phyloP scores from a whole-genome alignment of 2,113 vertebrate genomes.

The Noctilio leporinus region DNA sequence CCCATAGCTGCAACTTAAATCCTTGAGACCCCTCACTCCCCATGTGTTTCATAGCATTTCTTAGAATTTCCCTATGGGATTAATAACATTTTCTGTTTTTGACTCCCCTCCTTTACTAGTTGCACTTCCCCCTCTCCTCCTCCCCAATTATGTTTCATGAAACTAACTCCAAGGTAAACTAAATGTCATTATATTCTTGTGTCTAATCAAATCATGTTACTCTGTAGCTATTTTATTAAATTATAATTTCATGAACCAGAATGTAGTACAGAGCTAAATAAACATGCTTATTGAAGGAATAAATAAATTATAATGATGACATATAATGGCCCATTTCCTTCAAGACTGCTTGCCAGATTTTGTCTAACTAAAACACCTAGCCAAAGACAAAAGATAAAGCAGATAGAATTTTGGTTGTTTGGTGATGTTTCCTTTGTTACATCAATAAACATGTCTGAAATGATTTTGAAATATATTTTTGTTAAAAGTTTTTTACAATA shows the following conservation, averaged over 20 bases:
- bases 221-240: not conserved
- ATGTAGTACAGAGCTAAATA: not conserved
- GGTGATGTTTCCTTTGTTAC: not conserved
- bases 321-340: not conserved
- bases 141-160: not conserved
- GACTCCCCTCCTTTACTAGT: not conserved
- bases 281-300: not conserved
- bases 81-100: not conserved
- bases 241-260: not conserved
- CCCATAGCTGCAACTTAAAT: not conserved
- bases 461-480: not conserved
- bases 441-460: not conserved
- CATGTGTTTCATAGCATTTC: not conserved
- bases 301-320: not conserved
- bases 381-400: not conserved
- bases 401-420: not conserved
- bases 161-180: not conserved
- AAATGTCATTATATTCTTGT: not conserved
- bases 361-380: not conserved
- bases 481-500: not conserved
- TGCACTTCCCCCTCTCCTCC: not conserved
- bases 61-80: not conserved
- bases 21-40: accelerated
- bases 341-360: not conserved
- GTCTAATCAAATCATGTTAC: not conserved